Evolutionary conservation across 2,888 invertebrate species (phyloP).

Genomic region (Ryuthela nishihirai): DNA sequence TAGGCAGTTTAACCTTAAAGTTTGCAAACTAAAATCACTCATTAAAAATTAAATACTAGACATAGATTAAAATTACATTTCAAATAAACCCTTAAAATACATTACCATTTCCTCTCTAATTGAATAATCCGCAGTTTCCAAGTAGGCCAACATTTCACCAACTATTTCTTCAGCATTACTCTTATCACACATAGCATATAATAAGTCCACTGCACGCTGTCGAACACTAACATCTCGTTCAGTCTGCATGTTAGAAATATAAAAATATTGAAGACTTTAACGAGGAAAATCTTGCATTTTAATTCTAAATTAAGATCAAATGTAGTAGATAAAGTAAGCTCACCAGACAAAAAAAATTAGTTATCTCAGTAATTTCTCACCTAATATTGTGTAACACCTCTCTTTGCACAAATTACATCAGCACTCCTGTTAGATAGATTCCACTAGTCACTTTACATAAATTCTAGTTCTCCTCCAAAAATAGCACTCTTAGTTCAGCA

Average conservation of each 20-base stretch:
- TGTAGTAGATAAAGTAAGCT: neutral
- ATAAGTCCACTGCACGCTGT: constrained; percentile 94
- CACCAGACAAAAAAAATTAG: no score
- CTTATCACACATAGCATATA: constrained; percentile 99
- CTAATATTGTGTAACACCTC: no score
- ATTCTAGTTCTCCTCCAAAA: no score
- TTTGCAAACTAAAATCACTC: neutral
- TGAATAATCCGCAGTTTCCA: constrained; percentile 99
- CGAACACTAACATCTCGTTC: constrained; percentile 97
- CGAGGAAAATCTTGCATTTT: neutral
- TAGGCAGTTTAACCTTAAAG: neutral
- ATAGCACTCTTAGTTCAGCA: no score
- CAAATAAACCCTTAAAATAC: no score
- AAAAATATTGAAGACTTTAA: neutral
- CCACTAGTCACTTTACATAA: no score
- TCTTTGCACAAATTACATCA: neutral
- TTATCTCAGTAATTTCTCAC: no score
- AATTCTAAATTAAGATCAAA: no score
- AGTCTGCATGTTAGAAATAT: constrained; percentile 60
- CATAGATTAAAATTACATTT: no score
- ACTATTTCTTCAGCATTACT: constrained; percentile 99
- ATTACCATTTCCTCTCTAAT: constrained; percentile 98
- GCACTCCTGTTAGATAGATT: neutral
- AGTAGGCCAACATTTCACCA: constrained; percentile 97
- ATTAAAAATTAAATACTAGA: constrained; percentile 2